Evolutionary conservation across 2,113 vertebrate species (phyloP), one percentile per base, ranked within the genome.

Genomic region (Edolisoma coerulescens): DNA sequence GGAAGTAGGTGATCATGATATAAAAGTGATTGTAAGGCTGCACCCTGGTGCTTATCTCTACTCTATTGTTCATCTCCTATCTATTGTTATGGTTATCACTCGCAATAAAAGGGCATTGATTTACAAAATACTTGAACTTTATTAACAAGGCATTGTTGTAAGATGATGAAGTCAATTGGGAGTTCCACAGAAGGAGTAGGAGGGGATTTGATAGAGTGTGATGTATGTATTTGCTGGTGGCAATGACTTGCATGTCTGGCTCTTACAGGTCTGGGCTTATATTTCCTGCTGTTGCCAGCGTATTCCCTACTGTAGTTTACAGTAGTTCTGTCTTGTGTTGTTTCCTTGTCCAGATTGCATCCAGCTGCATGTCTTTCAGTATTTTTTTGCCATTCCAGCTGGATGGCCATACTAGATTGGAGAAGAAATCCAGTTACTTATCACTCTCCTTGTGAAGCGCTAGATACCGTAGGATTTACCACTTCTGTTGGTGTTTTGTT

Each of bases 81-180:
- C 87, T 93, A 90, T 94, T 96, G 77, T 94, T 93, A 78, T 59
- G 84, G 32, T 91, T 95, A 94, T 95, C 75, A 49, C 60, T 89
- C 75, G n/a, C 45, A 94, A 32, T 85, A 87, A 96, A 95, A 91
- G 30, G 39, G 21, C 50, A 77, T 14, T 93, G 74, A 96, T 91
- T 83, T 91, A 76, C 84, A 90, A 85, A 95, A 91, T 53, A 82
- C 35, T 67, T 83, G 69, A 91, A 42, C 50, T 85, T 91, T 85
- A 95, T 95, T 94, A 91, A 80, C 70, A 42, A 74, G 50, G 35
- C 74, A 76, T 91, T 94, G 60, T 84, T 91, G 74, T 45, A 37
- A 67, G 59, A 59, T 78, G 81, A 91, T 59, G 57, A 82, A 93
- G 54, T 79, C 81, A 61, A 42, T 4, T 65, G 61, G 65, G 53